phyloP scores from a whole-genome alignment of 2,113 vertebrate species.

The Alosa alosa region DNA sequence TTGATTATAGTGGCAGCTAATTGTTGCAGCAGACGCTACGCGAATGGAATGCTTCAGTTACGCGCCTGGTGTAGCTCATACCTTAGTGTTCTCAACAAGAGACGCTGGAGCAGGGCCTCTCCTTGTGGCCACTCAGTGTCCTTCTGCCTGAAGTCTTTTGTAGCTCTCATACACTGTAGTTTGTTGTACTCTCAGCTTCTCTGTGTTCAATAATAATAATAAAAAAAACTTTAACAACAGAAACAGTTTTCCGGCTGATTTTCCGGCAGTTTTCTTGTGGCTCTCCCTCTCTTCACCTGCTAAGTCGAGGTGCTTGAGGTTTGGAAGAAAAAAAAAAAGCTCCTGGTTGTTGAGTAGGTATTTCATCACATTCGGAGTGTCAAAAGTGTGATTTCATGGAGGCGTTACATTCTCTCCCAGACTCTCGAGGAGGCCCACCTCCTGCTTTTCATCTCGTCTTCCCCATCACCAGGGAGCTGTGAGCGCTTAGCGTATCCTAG shows the following conservation, averaged over 20 bases:
- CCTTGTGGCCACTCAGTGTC: too few relatives aligned
- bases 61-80: too few relatives aligned
- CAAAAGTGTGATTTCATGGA: background rate
- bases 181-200: too few relatives aligned
- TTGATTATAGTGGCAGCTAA: too few relatives aligned
- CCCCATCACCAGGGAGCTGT: background rate
- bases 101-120: background rate
- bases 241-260: too few relatives aligned
- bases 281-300: background rate
- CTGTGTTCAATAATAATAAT: too few relatives aligned
- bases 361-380: background rate
- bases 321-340: background rate
- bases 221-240: too few relatives aligned
- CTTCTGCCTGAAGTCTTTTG: too few relatives aligned
- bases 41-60: too few relatives aligned
- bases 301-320: background rate
- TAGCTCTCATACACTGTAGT: too few relatives aligned
- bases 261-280: background rate
- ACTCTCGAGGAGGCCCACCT: background rate
- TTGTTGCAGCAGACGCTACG: too few relatives aligned
- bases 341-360: background rate
- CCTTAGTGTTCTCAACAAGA: background rate
- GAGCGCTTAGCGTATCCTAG: background rate
- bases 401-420: background rate
- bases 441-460: background rate